A percentile compares a stretch with the other conserved stretches of the same genome.
Conservation (phyloP, 2,113 vertebrate species). For the Ranitomeya variabilis region DNA sequence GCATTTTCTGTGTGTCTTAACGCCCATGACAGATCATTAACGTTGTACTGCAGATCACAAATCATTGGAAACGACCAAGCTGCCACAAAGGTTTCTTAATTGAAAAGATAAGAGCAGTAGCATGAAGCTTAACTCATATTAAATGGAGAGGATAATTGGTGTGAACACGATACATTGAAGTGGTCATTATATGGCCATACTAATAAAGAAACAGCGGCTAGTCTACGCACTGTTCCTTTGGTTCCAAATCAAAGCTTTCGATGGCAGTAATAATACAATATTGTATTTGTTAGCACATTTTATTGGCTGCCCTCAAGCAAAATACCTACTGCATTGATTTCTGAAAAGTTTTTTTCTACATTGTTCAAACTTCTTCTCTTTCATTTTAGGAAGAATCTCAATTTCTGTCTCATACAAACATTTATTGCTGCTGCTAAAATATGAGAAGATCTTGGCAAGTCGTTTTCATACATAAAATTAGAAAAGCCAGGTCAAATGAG, state of each 20-base stretch:
- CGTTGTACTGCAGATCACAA: constrained; percentile 34
- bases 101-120: constrained; percentile 48
- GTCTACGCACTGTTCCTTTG: background rate
- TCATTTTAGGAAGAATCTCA: background rate
- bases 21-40: constrained; percentile 11
- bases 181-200: constrained; percentile 36
- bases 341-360: constrained; percentile 8
- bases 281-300: constrained; percentile 44
- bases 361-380: background rate
- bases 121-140: constrained; percentile 36
- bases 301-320: constrained; percentile 21
- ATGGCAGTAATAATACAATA: constrained; percentile 9
- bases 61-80: constrained; percentile 24
- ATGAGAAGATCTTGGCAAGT: background rate
- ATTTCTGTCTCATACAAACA: background rate
- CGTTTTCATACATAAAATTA: constrained; percentile 26
- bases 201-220: constrained; percentile 42
- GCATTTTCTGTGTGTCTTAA: constrained; percentile 12
- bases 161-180: constrained; percentile 35
- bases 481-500: background rate
- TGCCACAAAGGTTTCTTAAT: constrained; percentile 43
- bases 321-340: background rate
- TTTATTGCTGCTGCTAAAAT: constrained; percentile 27
- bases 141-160: constrained; percentile 50
- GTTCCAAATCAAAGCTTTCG: constrained; percentile 32